phyloP scores from a whole-genome alignment of 2,888 invertebrate species.

The Clostera curtula region DNA sequence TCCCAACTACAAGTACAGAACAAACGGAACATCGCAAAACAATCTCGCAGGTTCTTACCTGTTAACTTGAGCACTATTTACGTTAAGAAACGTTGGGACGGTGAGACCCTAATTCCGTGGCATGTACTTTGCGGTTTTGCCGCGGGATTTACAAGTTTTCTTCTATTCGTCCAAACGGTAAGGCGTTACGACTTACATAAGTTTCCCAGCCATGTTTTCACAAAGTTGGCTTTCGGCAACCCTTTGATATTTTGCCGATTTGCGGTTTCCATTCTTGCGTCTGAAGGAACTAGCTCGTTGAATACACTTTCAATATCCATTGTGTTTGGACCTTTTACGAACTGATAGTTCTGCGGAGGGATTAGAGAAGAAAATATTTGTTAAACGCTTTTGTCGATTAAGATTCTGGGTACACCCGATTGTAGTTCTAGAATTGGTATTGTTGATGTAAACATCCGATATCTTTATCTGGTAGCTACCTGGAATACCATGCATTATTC shows the following conservation, averaged over 20 bases:
- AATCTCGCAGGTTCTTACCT: conserved; percentile 22
- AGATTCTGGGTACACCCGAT: too few species aligned
- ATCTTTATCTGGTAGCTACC: too few species aligned
- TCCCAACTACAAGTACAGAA: conserved; percentile 9
- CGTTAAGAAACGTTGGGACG: conserved; percentile 30
- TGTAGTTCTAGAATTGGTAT: too few species aligned
- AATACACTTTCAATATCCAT: conserved; percentile 24
- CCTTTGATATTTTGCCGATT: conserved; percentile 45
- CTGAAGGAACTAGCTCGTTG: conserved; percentile 23
- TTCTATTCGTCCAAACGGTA: conserved; percentile 55
- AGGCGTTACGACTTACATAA: conserved; percentile 37
- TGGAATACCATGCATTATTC: too few species aligned
- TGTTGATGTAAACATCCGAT: too few species aligned
- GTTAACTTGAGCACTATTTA: conserved; percentile 36
- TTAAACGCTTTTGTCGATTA: conserved; percentile 15
- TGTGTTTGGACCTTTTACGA: conserved; percentile 17
- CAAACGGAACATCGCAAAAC: conserved; percentile 18
- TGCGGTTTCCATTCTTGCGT: conserved; percentile 34
- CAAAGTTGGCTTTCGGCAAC: conserved; percentile 36
- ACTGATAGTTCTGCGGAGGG: conserved; percentile 20
- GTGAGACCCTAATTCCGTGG: conserved; percentile 35
- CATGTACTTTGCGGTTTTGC: conserved; percentile 54
- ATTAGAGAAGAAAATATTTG: conserved; percentile 17
- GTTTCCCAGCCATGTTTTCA: conserved; percentile 38
- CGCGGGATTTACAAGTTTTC: conserved; percentile 64